A percentile compares a stretch with the other conserved stretches of the same genome.
Conservation (phyloP, 2,888 invertebrate species). For the Cactoblastis cactorum region DNA sequence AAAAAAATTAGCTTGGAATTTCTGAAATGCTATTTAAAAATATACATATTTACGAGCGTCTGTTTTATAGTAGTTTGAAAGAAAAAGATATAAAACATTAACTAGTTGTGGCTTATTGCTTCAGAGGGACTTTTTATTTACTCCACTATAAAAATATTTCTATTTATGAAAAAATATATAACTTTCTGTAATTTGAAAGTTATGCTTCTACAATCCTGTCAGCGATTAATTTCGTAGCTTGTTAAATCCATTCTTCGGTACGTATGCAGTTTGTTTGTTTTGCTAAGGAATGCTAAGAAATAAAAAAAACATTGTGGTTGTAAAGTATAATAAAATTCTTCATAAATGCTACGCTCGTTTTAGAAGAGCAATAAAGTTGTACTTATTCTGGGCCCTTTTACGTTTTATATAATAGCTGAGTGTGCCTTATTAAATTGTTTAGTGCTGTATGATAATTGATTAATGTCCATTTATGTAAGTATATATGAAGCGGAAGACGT, state of each 20-base stretch:
- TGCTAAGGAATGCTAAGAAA: neutral
- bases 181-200: too few species aligned
- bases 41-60: too few species aligned
- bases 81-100: too few species aligned
- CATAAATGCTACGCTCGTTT: neutral
- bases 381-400: slow-evolving; percentile 7
- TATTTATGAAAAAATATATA: too few species aligned
- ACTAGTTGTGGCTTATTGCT: too few species aligned
- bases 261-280: neutral
- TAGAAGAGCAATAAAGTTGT: neutral
- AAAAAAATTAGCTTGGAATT: too few species aligned
- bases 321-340: slow-evolving; percentile 8
- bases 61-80: too few species aligned
- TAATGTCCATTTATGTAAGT: neutral
- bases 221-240: too few species aligned
- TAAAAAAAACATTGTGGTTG: neutral
- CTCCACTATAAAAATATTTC: too few species aligned
- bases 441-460: neutral
- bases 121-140: too few species aligned
- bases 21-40: too few species aligned
- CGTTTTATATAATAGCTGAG: neutral
- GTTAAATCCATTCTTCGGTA: neutral
- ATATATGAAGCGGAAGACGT: neutral
- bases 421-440: neutral
- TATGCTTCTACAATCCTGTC: too few species aligned